phyloP scores from a whole-genome alignment of 2,888 invertebrate genomes.

The Lathronympha strigana region DNA sequence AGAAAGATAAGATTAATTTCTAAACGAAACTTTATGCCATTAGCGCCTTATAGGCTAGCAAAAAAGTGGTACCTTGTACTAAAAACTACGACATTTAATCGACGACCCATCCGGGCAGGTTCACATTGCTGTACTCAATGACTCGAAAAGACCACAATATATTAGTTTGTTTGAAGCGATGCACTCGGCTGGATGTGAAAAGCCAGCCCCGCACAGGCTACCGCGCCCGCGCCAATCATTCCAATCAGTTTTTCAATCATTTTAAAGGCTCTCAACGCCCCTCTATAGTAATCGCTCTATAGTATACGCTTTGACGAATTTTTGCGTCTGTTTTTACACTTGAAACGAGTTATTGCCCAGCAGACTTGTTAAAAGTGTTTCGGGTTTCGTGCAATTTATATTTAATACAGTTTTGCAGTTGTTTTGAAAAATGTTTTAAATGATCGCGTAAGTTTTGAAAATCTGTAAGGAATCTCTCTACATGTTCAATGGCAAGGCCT shows the following conservation, averaged over 20 bases:
- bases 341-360: conserved; percentile 7
- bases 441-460: no score
- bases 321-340: conserved; percentile 33
- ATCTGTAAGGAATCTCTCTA: no score
- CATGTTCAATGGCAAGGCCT: no score
- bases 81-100: no score
- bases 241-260: conserved; percentile 73
- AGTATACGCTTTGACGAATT: conserved; percentile 39
- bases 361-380: neutral
- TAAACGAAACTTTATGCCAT: no score
- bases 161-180: neutral
- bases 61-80: no score
- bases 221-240: conserved; percentile 59
- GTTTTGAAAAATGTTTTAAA: neutral
- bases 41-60: no score
- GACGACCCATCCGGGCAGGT: no score
- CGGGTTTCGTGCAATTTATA: neutral
- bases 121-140: no score
- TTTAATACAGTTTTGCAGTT: neutral
- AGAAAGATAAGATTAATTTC: no score
- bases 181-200: neutral
- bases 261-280: conserved; percentile 54
- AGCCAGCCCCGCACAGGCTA: neutral
- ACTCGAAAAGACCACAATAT: neutral
- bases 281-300: conserved; percentile 35